Evolutionary conservation across 2,797 vertebrate genomes (phyloP), one percentile per base, ranked within the genome.

Genomic region (Acrossocheilus fasciatus): DNA sequence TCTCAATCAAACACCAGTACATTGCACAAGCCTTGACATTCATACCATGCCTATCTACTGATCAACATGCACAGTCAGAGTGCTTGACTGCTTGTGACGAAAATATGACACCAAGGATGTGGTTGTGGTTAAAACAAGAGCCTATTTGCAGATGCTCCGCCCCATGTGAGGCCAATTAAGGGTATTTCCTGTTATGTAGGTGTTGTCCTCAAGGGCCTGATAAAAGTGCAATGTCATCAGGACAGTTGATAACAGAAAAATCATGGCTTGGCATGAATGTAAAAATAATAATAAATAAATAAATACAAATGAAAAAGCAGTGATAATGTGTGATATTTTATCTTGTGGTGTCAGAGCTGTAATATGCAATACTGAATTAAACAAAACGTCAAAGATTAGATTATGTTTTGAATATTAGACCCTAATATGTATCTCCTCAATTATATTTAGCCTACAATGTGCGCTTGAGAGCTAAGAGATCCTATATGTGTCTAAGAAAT

Each of bases 61-160:
- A 85, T 80, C 47, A 64, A n/a, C 62, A 73, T 70, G 84, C 84
- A 83, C 79, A 90, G 83, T 87, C 88, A 90, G 45, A 80, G 30
- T 17, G 41, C 83, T 80, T 81, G 39, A 79, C 23, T 17, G 41
- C 83, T 80, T 81, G 75, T 87, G 87, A 89, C 41, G 78, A 72
- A 82, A 81, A n/a, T 57, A 73, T 76, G 82, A 78, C 75, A 81
- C 34, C 17, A 76, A 83, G 90, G 90, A 90, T 88, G 90, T 89
- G 90, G 89, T 85, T 85, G 59, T 85, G 84, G 87, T 73, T 86
- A 77, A 73, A 57, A 69, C 1, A 54, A 79, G 9, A 39, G 70
- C 36, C 17, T 59, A 57, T 81, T 80, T 82, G 54, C 6, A 69
- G 70, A 86, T 45, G 86, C 84, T 12, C 83, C 85, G 12, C 87